Percentiles rank a stretch among this genome's conserved stretches.
phyloP scores from a whole-genome alignment of 2,113 vertebrate genomes.

The Cynocephalus volans region DNA sequence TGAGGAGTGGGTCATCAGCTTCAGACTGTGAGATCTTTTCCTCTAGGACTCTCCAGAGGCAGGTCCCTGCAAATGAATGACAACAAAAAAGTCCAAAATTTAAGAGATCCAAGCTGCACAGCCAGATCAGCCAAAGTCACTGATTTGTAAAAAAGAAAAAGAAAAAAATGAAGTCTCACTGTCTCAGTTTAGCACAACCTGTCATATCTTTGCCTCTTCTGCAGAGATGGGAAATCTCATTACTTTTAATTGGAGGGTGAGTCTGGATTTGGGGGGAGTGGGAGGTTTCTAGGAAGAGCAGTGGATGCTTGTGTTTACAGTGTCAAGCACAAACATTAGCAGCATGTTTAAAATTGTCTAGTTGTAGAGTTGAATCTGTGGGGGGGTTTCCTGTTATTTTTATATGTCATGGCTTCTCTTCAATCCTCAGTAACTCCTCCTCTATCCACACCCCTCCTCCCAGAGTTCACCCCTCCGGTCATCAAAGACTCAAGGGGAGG shows the following conservation, averaged over 20 bases:
- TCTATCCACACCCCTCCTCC: background rate
- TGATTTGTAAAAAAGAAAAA: slow-evolving; percentile 69
- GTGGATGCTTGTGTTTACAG: background rate
- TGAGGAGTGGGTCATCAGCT: slow-evolving; percentile 81
- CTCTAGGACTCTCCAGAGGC: slow-evolving; percentile 86
- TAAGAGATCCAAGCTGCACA: slow-evolving; percentile 72
- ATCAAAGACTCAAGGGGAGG: background rate
- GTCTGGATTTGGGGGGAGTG: background rate
- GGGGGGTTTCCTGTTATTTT: background rate
- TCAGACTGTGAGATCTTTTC: slow-evolving; percentile 83
- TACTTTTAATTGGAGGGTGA: background rate
- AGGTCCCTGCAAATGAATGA: slow-evolving; percentile 84
- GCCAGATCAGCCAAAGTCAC: slow-evolving; percentile 70
- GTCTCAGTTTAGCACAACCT: background rate
- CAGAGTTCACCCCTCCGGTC: background rate
- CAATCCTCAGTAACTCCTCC: background rate
- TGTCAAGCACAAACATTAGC: background rate
- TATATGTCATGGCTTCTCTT: background rate
- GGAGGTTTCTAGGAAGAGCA: slow-evolving; percentile 4
- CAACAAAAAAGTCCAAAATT: slow-evolving; percentile 48
- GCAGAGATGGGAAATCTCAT: background rate
- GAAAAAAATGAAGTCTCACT: background rate
- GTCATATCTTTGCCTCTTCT: background rate
- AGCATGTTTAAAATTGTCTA: background rate
- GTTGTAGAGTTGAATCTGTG: background rate